Percentiles rank a stretch among this genome's conserved stretches.
Evolutionary conservation across 2,888 invertebrate species (phyloP).

Genomic region (Bruchidius siliquastri): DNA sequence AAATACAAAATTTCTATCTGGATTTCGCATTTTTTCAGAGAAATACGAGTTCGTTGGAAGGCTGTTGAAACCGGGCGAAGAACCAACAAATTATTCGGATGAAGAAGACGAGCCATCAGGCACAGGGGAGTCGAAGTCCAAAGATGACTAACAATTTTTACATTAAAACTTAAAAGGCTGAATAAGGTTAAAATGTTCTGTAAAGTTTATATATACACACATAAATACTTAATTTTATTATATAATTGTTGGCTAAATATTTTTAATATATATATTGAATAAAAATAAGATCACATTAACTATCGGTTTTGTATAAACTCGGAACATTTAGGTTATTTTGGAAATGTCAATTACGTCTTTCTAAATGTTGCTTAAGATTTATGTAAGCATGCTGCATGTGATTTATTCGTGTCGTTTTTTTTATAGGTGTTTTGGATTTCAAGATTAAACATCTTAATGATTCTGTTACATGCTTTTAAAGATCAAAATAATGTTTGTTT

Average conservation of each 20-base stretch:
- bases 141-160: slow-evolving; percentile 34
- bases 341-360: neutral
- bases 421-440: neutral
- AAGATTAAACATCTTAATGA: neutral
- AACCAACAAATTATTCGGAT: slow-evolving; percentile 85
- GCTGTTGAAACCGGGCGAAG: slow-evolving; percentile 85
- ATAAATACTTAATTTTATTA: slow-evolving; percentile 6
- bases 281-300: neutral
- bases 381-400: neutral
- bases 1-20: no score
- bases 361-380: neutral
- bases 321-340: neutral
- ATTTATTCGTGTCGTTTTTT: neutral
- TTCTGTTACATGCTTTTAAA: neutral
- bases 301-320: neutral
- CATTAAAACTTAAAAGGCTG: slow-evolving; percentile 24
- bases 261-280: neutral
- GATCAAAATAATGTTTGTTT: neutral
- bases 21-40: no score
- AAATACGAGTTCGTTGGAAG: slow-evolving; percentile 90
- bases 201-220: slow-evolving; percentile 8
- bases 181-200: slow-evolving; percentile 15
- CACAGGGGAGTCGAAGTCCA: slow-evolving; percentile 46
- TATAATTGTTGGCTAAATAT: slow-evolving; percentile 1
- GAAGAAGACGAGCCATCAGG: slow-evolving; percentile 66